phyloP scores from a whole-genome alignment of 2,797 vertebrate genomes.

The Malurus splendens region DNA sequence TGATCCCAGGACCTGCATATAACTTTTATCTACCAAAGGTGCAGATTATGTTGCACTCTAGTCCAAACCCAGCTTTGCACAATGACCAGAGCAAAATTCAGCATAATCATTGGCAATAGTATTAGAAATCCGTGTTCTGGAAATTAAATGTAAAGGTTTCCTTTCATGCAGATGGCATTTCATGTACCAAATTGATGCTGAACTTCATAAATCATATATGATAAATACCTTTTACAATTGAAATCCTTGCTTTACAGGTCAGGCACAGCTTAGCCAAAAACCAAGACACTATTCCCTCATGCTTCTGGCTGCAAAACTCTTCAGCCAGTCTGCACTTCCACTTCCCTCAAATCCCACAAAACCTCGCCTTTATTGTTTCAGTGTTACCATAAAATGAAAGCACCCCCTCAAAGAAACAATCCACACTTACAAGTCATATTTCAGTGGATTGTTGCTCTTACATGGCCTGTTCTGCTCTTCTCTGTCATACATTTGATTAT shows the following conservation, averaged over 20 bases:
- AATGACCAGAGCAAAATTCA: not conserved
- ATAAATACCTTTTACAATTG: not conserved
- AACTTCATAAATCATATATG: not conserved
- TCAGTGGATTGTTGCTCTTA: not conserved
- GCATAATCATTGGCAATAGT: not conserved
- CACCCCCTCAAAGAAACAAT: not conserved
- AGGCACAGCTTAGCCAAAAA: not conserved
- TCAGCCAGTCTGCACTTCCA: not conserved
- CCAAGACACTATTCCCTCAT: not conserved
- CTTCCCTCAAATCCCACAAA: not conserved
- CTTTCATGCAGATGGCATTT: not conserved
- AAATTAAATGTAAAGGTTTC: not conserved
- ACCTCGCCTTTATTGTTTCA: not conserved
- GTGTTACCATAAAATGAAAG: not conserved
- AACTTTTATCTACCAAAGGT: not conserved
- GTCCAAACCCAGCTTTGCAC: not conserved
- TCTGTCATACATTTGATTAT: not conserved
- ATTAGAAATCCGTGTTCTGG: not conserved
- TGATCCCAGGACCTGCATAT: not conserved
- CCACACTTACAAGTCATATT: not conserved
- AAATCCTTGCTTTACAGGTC: not conserved
- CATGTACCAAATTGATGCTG: not conserved
- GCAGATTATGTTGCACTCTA: not conserved
- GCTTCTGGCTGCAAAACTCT: not conserved
- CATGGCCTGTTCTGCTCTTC: not conserved